These are phyloP conservation scores for Vombatus ursinus DNA, from an alignment of 2,113 vertebrate genomes.

Conservation along the genomic window DNA sequence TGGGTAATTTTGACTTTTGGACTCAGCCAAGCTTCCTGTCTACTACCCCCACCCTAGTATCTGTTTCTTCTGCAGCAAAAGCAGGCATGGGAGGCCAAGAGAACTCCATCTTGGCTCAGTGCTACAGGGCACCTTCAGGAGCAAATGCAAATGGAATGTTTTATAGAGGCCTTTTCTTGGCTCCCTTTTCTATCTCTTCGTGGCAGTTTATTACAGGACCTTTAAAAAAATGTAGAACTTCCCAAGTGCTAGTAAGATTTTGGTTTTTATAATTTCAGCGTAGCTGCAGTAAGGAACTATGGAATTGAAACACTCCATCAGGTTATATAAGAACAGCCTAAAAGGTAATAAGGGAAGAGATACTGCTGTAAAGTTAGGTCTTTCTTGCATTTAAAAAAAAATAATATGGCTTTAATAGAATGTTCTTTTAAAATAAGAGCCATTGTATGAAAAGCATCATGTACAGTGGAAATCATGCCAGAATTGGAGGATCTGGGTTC, in stretches of 20 bases:
- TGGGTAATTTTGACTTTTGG: neutral
- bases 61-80: neutral
- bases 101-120: neutral
- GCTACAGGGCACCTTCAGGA: neutral
- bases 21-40: neutral
- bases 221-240: neutral
- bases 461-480: neutral
- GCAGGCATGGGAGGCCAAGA: neutral
- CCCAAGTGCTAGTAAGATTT: neutral
- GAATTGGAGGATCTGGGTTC: neutral
- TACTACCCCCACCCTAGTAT: neutral
- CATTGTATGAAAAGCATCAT: neutral
- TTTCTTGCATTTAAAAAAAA: constrained; percentile 5
- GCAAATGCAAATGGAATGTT: neutral
- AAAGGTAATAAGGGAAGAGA: neutral
- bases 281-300: neutral
- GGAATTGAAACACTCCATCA: neutral
- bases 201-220: neutral
- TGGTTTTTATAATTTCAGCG: neutral
- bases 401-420: neutral
- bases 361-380: neutral
- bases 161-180: neutral
- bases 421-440: neutral
- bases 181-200: neutral
- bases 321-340: neutral